Base-by-base conservation (phyloP, 2,888 invertebrate genomes). In the Parnassius glacialis region DNA sequence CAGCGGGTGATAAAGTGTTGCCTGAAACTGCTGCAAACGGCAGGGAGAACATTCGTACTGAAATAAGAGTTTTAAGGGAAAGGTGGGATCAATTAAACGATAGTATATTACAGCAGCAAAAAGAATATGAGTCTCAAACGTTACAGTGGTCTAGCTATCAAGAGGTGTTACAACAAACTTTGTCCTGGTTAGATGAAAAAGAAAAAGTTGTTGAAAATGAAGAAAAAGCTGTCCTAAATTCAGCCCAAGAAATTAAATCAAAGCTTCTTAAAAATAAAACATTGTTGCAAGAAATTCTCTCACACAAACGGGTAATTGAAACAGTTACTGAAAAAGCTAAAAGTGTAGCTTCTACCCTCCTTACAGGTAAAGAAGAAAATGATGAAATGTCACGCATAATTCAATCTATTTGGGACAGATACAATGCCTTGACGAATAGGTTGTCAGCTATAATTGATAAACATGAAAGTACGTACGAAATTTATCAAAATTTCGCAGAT, bases 21-120 rank as follows among this genome's bases (percentile, higher is more conserved):
- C 97, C 98, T 0, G 97, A 97, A 82, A 99, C 98, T 2, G 96
- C 98, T 10, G 95, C 98, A 0, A 95, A 95, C 71, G 98, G 98
- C 0, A 93, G 98, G 66, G 98, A 99, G 82, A 94, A 93, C 59
- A 95, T 98, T 61, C 93, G 98, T n/a, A 94, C 95, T 68, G 96
- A 98, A 80, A 89, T 98, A 62, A 93, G 97, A 74, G 92, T 93
- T 41, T 93, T 97, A 13, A 93, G 97, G 72, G 96, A 97, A 77
- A 93, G 96, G 76, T 98, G 97, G 97, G 98, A 98, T 74, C 94
- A 93, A 79, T 90, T 98, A 0, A 95, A 96, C 67, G 97, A 96
- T 75, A 95, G 95, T 34, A 95, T 98, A 57, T 92, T 95, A 43
- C 95, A 95, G 74, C 94, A 97, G 69, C 97, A 98, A 78, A 97